Evolutionary conservation across 2,888 invertebrate species (phyloP).

Genomic region (Alviniconcha strummeri): DNA sequence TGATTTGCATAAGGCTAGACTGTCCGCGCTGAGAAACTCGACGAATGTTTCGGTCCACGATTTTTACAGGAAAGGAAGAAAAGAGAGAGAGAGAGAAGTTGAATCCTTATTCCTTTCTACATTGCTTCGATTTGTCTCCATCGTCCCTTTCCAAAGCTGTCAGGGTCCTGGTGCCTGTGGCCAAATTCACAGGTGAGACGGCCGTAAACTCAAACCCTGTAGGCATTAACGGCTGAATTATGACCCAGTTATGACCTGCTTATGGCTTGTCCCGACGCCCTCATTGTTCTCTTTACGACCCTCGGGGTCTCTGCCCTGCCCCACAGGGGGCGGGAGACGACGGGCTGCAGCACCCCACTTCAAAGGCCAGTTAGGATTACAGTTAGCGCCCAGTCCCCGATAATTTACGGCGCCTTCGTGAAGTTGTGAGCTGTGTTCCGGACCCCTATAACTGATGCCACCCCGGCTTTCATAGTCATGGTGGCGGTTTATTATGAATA

Average conservation of each 20-base stretch:
- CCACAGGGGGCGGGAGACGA: not conserved
- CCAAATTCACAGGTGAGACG: no score
- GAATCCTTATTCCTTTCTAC: no score
- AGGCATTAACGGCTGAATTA: no score
- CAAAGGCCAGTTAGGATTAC: not conserved
- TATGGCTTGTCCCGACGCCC: slow-evolving; percentile 1
- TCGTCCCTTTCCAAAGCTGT: no score
- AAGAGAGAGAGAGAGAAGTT: not conserved
- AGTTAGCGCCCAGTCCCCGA: not conserved
- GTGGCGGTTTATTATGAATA: no score
- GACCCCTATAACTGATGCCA: not conserved
- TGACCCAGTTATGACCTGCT: not conserved
- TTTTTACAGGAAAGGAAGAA: not conserved
- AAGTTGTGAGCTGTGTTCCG: slow-evolving; percentile 1
- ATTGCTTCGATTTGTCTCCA: no score
- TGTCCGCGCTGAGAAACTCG: no score
- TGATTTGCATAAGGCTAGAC: no score
- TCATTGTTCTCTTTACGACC: slow-evolving; percentile 9
- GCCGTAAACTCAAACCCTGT: no score
- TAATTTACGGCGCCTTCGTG: not conserved
- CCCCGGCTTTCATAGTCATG: not conserved
- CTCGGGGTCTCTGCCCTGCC: not conserved
- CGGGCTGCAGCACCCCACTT: not conserved
- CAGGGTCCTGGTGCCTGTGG: not conserved
- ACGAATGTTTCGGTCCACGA: not conserved